Evolutionary conservation across 2,888 invertebrate genomes (phyloP), one percentile per base, ranked within the genome.

Genomic region (Dyspetes luteomarginatus): DNA sequence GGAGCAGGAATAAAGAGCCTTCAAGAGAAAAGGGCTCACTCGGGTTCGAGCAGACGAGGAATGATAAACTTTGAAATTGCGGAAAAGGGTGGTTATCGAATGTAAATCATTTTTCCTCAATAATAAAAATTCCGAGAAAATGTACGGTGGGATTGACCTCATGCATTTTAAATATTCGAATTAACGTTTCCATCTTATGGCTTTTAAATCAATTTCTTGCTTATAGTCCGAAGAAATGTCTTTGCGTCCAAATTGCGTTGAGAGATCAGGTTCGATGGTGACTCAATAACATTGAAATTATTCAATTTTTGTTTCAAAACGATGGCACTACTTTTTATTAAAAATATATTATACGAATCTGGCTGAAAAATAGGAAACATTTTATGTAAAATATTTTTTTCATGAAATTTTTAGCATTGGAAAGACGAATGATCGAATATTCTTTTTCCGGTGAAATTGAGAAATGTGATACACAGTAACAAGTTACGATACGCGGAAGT

Each of bases 381-480:
- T n/a, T n/a, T n/a, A n/a, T n/a, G n/a, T n/a, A n/a, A n/a, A n/a
- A n/a, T n/a, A n/a, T n/a, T n/a, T n/a, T n/a, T n/a, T n/a, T n/a
- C n/a, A n/a, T n/a, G n/a, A n/a, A n/a, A n/a, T n/a, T n/a, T n/a
- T 43, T 43, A 12, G 9, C n/a, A 7, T n/a, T 43, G 43, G 15
- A n/a, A n/a, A 43, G 43, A 43, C n/a, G 43, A 52, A 52, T 19
- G 15, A 52, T 12, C 4, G 22, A 0, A 19, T 3, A 19, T 52
- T 17, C 4, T 9, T 56, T 65, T 15, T 41, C 50, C 45, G 19
- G 45, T 28, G 30, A 19, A 22, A 64, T 64, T 52, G 68, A 24
- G 15, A 15, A 64, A 17, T 36, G 26, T 3, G 24, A 15, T n/a
- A n/a, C n/a, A n/a, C n/a, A n/a, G n/a, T n/a, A 50, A 64, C 43